Percentiles rank a stretch among this genome's conserved stretches.
These are phyloP conservation scores for Phengaris alcon DNA, from an alignment of 2,888 invertebrate species.

Conservation along the genomic window DNA sequence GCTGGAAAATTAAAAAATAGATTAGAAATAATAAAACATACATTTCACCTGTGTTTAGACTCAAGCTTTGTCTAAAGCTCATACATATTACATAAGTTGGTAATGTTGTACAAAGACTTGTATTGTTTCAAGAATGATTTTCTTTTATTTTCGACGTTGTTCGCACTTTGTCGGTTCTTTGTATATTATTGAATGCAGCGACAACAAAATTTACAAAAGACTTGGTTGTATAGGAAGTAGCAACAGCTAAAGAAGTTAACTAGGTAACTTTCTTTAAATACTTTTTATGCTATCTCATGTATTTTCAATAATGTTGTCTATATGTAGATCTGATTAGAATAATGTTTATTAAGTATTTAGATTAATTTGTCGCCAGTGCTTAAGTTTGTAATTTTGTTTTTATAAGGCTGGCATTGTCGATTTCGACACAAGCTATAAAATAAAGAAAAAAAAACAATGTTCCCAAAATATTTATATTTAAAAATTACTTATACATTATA, in stretches of 20 bases:
- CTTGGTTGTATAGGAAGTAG: neutral
- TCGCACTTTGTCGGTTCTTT: constrained; percentile 14
- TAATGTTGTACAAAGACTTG: neutral
- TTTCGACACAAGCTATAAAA: too few species aligned
- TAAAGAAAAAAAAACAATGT: too few species aligned
- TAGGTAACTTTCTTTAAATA: neutral
- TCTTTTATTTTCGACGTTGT: constrained; percentile 1
- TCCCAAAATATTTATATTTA: too few species aligned
- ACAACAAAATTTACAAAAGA: constrained; percentile 12
- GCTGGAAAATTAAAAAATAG: neutral
- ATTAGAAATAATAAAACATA: neutral
- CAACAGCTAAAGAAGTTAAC: neutral
- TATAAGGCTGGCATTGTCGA: too few species aligned
- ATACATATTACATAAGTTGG: neutral
- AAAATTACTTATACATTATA: too few species aligned
- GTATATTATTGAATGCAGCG: neutral
- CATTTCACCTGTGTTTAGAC: neutral
- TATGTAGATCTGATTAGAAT: too few species aligned
- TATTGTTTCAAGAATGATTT: constrained; percentile 6
- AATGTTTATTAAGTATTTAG: too few species aligned
- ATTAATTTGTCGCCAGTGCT: too few species aligned
- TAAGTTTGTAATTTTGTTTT: too few species aligned
- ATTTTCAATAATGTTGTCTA: too few species aligned
- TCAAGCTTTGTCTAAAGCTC: neutral
- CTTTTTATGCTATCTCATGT: too few species aligned